Percentiles rank a stretch among this genome's conserved stretches.
phyloP scores from a whole-genome alignment of 2,888 invertebrate species.

The Cepaea hortensis region DNA sequence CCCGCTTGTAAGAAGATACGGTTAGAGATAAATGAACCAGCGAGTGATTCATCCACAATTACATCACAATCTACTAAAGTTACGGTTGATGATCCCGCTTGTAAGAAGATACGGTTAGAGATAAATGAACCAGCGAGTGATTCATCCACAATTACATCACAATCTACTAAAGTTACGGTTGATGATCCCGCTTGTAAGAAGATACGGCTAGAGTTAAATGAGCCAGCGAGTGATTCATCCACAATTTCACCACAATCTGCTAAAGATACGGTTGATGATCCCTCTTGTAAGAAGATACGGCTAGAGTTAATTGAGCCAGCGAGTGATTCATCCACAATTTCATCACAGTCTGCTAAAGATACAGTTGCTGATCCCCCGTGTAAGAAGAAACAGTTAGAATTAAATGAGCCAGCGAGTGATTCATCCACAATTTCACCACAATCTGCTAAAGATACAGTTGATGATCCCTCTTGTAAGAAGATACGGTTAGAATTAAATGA shows the following conservation, averaged over 20 bases:
- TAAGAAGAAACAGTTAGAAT: too few relatives aligned
- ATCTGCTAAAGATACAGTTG: too few relatives aligned
- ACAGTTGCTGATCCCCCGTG: too few relatives aligned
- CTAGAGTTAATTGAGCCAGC: too few relatives aligned
- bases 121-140: neutral
- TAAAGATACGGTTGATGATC: neutral
- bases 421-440: too few relatives aligned
- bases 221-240: neutral
- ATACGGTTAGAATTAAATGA: too few relatives aligned
- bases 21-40: neutral
- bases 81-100: neutral
- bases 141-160: neutral
- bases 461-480: too few relatives aligned
- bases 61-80: neutral
- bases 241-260: neutral
- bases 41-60: neutral
- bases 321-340: too few relatives aligned
- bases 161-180: neutral
- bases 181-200: slow-evolving; percentile 17
- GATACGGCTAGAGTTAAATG: neutral
- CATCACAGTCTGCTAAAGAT: too few relatives aligned
- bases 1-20: slow-evolving; percentile 20
- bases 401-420: too few relatives aligned
- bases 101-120: slow-evolving; percentile 22
- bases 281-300: neutral